Conservation (phyloP, 2,888 invertebrate species). For the Syrista parreyssii region DNA sequence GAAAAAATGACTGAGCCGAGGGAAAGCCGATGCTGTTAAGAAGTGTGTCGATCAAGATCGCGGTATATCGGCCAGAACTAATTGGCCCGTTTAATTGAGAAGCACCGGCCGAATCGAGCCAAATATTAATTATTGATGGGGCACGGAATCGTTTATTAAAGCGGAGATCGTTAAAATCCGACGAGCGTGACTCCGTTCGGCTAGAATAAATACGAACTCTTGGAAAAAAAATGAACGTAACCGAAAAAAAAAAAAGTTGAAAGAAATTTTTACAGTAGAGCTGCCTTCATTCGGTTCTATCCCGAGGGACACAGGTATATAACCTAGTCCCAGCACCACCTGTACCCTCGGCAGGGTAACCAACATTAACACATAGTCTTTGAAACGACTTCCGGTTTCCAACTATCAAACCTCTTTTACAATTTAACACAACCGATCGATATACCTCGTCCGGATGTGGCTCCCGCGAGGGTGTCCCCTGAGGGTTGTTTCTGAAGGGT, state of each 20-base stretch:
- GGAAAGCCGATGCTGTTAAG: not conserved
- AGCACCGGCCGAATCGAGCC: slow-evolving; percentile 53
- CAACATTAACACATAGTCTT: not conserved
- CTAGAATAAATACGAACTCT: not conserved
- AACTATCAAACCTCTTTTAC: not conserved
- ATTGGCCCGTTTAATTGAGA: slow-evolving; percentile 62
- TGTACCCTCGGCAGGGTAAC: not conserved
- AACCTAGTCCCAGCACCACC: not conserved
- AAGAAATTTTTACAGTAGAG: not conserved
- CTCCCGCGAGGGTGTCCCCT: not conserved
- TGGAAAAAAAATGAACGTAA: not conserved
- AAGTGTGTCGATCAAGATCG: slow-evolving; percentile 13
- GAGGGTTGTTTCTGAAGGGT: not conserved
- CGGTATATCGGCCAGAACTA: slow-evolving; percentile 60
- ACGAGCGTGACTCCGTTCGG: not conserved
- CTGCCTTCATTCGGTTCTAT: not conserved
- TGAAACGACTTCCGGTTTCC: not conserved
- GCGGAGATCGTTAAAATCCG: slow-evolving; percentile 7
- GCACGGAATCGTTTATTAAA: slow-evolving; percentile 20
- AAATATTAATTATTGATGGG: slow-evolving; percentile 62
- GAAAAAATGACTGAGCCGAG: not conserved
- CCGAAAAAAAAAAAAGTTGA: not conserved
- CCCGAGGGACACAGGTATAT: not conserved
- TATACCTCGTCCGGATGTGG: not conserved
- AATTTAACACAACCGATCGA: not conserved